These are phyloP conservation scores for Caretta caretta DNA, from an alignment of 2,113 vertebrate species.

Conservation along the genomic window DNA sequence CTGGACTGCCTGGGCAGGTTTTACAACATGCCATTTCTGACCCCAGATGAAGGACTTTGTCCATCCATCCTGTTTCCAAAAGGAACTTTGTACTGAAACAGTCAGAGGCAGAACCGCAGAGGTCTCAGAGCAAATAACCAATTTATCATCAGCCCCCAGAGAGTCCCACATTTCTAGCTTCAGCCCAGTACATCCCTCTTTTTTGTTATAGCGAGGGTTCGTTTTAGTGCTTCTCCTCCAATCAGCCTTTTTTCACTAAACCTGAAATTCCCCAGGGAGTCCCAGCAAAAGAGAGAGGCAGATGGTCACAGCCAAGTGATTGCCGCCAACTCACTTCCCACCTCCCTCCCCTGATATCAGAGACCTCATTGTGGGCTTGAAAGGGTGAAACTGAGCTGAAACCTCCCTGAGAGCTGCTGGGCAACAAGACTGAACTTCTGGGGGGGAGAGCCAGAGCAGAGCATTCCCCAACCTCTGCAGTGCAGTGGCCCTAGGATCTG, in stretches of 20 bases:
- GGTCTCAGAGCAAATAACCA: constrained; percentile 44
- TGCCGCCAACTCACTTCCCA: not conserved
- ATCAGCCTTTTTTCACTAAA: constrained; percentile 43
- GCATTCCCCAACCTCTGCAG: not conserved
- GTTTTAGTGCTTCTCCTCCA: constrained; percentile 37
- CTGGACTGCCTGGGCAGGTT: not conserved
- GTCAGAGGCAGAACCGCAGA: not conserved
- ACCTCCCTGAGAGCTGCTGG: not conserved
- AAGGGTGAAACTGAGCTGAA: constrained; percentile 64
- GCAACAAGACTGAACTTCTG: not conserved
- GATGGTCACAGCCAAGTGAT: constrained; percentile 47
- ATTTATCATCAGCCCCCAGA: constrained; percentile 35
- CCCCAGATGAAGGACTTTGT: not conserved
- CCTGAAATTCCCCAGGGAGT: constrained; percentile 31
- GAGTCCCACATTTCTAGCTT: constrained; percentile 34
- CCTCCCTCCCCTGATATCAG: not conserved
- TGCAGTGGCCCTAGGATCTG: accelerated
- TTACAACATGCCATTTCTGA: not conserved
- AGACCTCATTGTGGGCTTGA: constrained; percentile 37
- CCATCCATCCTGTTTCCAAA: not conserved
- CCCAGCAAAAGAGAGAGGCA: constrained; percentile 48
- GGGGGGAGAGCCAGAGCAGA: not conserved
- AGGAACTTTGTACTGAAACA: not conserved
- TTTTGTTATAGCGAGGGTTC: not conserved
- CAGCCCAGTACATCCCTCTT: not conserved